Evolutionary conservation across 2,888 invertebrate genomes (phyloP).

Genomic region (Chamaedrilus cognettii): DNA sequence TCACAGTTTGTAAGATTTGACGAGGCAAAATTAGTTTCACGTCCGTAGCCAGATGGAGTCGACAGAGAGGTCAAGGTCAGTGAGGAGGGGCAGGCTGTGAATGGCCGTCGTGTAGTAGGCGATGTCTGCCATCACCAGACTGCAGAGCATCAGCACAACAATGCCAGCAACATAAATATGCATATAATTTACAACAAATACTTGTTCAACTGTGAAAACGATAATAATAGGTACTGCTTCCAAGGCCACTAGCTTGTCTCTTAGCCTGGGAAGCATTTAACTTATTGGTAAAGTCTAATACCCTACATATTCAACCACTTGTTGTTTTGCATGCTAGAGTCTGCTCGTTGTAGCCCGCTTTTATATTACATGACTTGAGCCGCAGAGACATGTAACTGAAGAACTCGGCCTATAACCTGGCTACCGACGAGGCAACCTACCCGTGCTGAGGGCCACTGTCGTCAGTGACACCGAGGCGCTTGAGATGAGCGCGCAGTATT

Average conservation of each 20-base stretch:
- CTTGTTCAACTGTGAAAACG: too few relatives aligned
- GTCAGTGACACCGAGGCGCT: constrained; percentile 84
- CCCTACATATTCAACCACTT: too few relatives aligned
- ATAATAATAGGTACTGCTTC: too few relatives aligned
- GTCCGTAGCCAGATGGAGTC: constrained; percentile 29
- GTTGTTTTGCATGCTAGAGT: not conserved
- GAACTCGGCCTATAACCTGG: not conserved
- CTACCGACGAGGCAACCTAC: constrained; percentile 56
- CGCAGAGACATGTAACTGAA: not conserved
- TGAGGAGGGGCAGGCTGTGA: constrained; percentile 50
- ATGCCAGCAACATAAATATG: too few relatives aligned
- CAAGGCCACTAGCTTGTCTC: too few relatives aligned
- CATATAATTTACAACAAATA: too few relatives aligned
- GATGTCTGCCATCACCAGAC: constrained; percentile 56
- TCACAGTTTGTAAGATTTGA: too few relatives aligned
- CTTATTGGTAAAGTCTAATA: too few relatives aligned
- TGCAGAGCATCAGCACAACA: constrained; percentile 39
- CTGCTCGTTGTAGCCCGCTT: not conserved
- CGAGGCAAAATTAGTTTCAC: not conserved
- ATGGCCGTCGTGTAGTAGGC: constrained; percentile 55
- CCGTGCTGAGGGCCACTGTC: constrained; percentile 98
- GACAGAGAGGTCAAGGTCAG: constrained; percentile 41
- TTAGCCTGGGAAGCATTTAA: too few relatives aligned
- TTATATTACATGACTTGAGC: not conserved
- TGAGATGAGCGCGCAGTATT: constrained; percentile 79